Percentiles rank a stretch among this genome's conserved stretches.
phyloP scores from a whole-genome alignment of 92 coral and sea anemone species.

The Montipora capitata region DNA sequence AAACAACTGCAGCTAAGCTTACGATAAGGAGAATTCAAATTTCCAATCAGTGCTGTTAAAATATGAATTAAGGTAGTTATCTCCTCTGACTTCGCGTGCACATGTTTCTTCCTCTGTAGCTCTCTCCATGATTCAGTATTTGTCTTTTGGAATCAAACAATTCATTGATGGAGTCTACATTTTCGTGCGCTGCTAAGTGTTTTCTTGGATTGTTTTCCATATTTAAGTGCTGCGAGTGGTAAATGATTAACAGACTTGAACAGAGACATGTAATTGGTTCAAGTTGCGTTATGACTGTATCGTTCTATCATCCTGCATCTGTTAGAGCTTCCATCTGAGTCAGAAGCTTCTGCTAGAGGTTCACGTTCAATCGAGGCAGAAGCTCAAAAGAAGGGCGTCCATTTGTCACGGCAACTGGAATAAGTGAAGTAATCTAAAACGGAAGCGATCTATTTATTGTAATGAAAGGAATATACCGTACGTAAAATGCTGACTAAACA shows the following conservation, averaged over 20 bases:
- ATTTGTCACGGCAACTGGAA: too few species aligned
- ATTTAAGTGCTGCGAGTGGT: not conserved
- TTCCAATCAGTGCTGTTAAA: conserved; percentile 77
- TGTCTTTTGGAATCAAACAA: not conserved
- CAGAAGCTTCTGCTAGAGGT: too few species aligned
- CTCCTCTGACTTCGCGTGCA: conserved; percentile 2
- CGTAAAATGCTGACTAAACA: too few species aligned
- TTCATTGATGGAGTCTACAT: conserved; percentile 1
- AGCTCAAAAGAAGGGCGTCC: too few species aligned
- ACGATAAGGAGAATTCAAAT: conserved; percentile 38
- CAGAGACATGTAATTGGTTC: not conserved
- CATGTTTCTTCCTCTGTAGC: not conserved
- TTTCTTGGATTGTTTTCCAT: conserved; percentile 42
- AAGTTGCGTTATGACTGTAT: too few species aligned
- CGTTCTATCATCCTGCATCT: too few species aligned
- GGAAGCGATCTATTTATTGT: too few species aligned
- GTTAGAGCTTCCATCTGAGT: too few species aligned
- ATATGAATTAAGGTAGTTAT: conserved; percentile 50
- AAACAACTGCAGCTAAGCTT: conserved; percentile 58
- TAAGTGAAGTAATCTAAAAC: too few species aligned
- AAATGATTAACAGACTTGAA: not conserved
- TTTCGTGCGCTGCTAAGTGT: not conserved
- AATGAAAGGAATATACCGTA: too few species aligned
- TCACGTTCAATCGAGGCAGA: too few species aligned
- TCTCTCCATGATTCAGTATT: not conserved